Conservation (phyloP, 2,113 vertebrate species). For the Heterocephalus glaber region DNA sequence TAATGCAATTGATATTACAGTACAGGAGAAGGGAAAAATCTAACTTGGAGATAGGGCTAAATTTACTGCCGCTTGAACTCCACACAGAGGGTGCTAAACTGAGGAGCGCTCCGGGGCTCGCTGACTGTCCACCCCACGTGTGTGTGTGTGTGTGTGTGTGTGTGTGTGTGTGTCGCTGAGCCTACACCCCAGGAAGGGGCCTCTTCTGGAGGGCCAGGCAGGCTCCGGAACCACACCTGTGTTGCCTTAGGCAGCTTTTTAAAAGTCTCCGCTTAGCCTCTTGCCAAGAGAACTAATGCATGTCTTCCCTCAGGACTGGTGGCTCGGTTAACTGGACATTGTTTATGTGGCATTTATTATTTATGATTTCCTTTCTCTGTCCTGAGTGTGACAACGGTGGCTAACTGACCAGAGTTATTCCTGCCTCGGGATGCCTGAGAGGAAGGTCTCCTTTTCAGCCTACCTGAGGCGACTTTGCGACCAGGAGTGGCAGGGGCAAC, state of each 20-base stretch:
- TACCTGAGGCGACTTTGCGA: not conserved
- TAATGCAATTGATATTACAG: not conserved
- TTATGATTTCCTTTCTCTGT: not conserved
- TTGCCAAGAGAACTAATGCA: not conserved
- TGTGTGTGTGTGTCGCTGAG: not conserved
- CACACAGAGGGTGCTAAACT: not conserved
- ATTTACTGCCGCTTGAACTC: not conserved
- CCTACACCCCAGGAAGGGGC: not conserved
- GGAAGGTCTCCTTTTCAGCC: not conserved
- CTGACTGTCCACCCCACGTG: rapidly evolving
- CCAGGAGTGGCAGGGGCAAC: too few relatives aligned
- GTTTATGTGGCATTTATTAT: not conserved
- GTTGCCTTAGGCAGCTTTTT: not conserved
- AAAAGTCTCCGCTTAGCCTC: not conserved
- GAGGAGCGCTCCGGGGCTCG: not conserved
- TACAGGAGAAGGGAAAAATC: not conserved
- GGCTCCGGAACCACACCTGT: not conserved
- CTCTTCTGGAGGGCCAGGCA: not conserved
- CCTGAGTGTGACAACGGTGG: not conserved
- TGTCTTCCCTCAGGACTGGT: not conserved
- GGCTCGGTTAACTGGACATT: not conserved
- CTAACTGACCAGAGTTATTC: not conserved
- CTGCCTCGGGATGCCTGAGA: not conserved
- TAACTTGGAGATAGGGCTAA: not conserved
- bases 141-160: too few relatives aligned